These are phyloP conservation scores for Camponotus pennsylvanicus DNA, from an alignment of 1,140 invertebrate species.

Conservation along the genomic window DNA sequence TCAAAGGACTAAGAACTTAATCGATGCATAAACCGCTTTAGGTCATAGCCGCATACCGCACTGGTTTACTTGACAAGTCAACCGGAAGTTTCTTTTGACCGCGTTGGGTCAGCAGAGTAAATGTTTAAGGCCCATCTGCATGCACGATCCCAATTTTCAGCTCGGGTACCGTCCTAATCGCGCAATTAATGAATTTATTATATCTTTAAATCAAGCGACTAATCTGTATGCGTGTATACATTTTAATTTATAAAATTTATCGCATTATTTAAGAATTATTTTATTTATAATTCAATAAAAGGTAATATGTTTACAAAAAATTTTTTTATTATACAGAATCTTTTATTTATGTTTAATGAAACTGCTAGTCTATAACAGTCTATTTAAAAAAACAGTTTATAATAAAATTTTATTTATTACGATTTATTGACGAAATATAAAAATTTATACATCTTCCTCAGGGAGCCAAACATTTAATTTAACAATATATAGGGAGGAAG, in stretches of 20 bases:
- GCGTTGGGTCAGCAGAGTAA: constrained; percentile 40
- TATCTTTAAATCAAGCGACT: constrained; percentile 27
- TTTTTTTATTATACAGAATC: not conserved
- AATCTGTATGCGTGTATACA: not conserved
- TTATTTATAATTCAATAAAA: not conserved
- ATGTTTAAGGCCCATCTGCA: constrained; percentile 3
- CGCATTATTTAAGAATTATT: not conserved
- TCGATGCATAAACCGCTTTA: constrained; percentile 55
- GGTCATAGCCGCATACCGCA: constrained; percentile 31
- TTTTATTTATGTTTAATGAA: not conserved
- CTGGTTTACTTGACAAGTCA: constrained; percentile 50
- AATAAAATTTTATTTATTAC: not conserved
- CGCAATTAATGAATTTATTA: constrained; percentile 63
- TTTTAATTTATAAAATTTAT: constrained; percentile 7
- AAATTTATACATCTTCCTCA: not conserved
- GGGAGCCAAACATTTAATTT: constrained; percentile 14
- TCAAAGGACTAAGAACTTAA: constrained; percentile 52
- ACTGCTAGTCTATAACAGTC: too few relatives aligned
- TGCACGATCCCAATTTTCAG: constrained; percentile 65
- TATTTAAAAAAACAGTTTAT: not conserved
- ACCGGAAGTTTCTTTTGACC: constrained; percentile 65
- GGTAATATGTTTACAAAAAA: not conserved
- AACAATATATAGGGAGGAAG: not conserved
- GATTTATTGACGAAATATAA: not conserved
- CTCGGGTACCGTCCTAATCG: constrained; percentile 56